These are phyloP conservation scores for Ardeotis arabs DNA, from an alignment of 2,113 vertebrate genomes.

Conservation along the genomic window DNA sequence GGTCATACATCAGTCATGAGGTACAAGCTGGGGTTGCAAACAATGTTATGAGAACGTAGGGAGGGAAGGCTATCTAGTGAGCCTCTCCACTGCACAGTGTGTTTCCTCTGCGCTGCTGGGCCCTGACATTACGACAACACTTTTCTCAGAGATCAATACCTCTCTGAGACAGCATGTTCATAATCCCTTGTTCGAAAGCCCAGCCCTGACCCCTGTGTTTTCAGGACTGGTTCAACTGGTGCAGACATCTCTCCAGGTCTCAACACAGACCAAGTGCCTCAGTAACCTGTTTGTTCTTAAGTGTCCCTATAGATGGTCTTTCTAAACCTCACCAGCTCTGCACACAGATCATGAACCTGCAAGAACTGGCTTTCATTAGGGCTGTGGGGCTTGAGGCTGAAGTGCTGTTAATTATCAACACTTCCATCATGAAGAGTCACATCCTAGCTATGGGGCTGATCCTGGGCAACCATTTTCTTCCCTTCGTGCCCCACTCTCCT, in stretches of 20 bases:
- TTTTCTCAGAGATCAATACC: background rate
- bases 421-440: background rate
- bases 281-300: background rate
- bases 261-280: background rate
- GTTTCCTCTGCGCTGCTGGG: background rate
- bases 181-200: background rate
- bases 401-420: background rate
- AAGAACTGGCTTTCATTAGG: background rate
- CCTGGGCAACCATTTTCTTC: background rate
- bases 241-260: background rate
- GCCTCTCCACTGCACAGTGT: background rate
- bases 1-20: rapidly evolving
- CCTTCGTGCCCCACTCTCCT: background rate
- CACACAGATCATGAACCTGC: background rate
- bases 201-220: background rate
- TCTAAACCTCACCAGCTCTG: background rate
- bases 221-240: background rate
- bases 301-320: background rate
- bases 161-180: background rate
- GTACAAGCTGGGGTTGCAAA: background rate
- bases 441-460: background rate
- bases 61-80: background rate
- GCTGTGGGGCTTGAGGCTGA: background rate
- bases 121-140: background rate
- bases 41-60: background rate